Evolutionary conservation across 2,888 invertebrate species (phyloP), one percentile per base, ranked within the genome.

Genomic region (Junonia oenone): DNA sequence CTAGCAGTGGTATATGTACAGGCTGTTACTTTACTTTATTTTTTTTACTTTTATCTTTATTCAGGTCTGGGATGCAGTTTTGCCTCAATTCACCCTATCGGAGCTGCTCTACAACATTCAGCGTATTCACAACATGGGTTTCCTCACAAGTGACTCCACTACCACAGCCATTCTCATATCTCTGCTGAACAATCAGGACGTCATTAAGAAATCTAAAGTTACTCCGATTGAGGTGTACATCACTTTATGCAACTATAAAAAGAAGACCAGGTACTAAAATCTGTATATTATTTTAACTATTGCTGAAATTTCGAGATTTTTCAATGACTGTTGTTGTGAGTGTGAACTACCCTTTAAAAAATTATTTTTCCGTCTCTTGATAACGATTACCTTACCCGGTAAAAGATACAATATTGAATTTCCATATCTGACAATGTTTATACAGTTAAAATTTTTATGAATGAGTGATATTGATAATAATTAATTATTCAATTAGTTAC

Each of bases 61-160:
- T 33, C 38, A 94, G 94, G 90, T 94, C 40, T 94, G 94, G 94
- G 82, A 90, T 66, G 90, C 91, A 56, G 75, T 93, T 45, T 69
- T 94, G 50, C 90, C 91, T 0, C 82, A 91, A 56, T 79, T 94
- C 75, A 73, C 87, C 43, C 68, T 93, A 37, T 74, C 78, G 35
- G 86, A 90, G 11, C 68, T 94, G 27, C 68, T 94, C 29, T 72
- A 75, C 48, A 84, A 90, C 64, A 73, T 94, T 37, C 92, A 92
- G 61, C 92, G 92, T 69, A 88, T 94, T 53, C 92, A 93, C 71
- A 92, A 92, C 75, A 85, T 92, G 76, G 92, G 92, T 5, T 91
- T 93, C 67, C 72, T 94, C 29, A 91, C 91, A 1, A 69, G 73
- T 13, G 88, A 91, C 35, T 85, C 91, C 0, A 75, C 84, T 1